Evolutionary conservation across 2,888 invertebrate genomes (phyloP), one percentile per base, ranked within the genome.

Genomic region (Microctonus brassicae): DNA sequence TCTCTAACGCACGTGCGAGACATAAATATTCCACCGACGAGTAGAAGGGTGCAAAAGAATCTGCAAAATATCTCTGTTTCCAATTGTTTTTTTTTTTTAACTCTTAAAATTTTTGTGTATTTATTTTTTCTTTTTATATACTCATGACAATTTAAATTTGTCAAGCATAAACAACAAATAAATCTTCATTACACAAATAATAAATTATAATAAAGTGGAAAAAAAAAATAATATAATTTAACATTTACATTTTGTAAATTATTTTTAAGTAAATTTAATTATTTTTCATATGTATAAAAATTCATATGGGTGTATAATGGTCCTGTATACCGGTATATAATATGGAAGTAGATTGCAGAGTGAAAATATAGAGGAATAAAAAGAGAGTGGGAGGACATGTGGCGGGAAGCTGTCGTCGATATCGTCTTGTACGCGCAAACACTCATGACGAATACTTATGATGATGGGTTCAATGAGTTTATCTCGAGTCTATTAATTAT

Each of bases 341-440:
- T 24, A 69, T 62, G 47, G 36, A 52, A 67, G 52, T 33, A 63
- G 68, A 65, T 9, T 55, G 57, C 60, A 62, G 33, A 63, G 69
- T 22, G 47, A 71, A 24, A 61, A 55, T n/a, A n/a, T n/a, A n/a
- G n/a, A 57, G 65, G 69, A 53, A 69, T 60, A 69, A 67, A 63
- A 70, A 70, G 67, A 53, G 65, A 47, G 64, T 58, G 72, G 67
- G 73, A 69, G 69, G 81, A 84, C 83, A 84, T 83, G 77, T 84
- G 83, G 81, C 81, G 79, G 78, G 79, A 80, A 80, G 79, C 79
- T 80, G 82, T 79, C 79, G 81, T 78, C 79, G 78, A 78, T 80
- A 78, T 79, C 76, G 75, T 75, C 75, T 76, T 64, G 60, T 72
- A 73, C 58, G 70, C 57, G 72, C 74, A 71, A 75, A 72, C 65